Evolutionary conservation across 30 jellyfish, hydroid and myxozoan species (phyloP).

Genomic region (Sanderia malayensis): DNA sequence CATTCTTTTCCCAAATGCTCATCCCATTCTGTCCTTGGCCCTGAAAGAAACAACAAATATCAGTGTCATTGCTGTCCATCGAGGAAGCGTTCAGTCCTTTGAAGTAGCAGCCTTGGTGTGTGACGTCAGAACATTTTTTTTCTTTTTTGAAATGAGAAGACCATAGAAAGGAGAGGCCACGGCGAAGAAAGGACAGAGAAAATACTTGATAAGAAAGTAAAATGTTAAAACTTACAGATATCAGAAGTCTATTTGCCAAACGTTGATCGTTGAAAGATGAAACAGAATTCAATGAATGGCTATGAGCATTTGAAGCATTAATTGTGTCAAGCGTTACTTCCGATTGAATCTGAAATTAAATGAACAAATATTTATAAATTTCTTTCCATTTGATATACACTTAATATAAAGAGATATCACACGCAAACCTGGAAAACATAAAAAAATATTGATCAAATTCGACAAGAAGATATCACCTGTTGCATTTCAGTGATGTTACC

Average conservation of each 20-base stretch:
- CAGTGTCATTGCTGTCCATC: not conserved
- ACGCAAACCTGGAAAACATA: not conserved
- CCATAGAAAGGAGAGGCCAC: not conserved
- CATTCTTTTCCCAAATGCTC: constrained; percentile 70
- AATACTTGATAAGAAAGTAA: not conserved
- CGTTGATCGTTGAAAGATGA: constrained; percentile 7
- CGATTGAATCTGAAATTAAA: constrained; percentile 20
- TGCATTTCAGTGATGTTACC: not conserved
- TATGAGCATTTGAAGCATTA: constrained; percentile 27
- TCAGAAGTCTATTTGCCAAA: constrained; percentile 4
- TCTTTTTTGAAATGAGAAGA: not conserved
- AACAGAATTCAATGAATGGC: constrained; percentile 29
- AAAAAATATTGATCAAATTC: not conserved
- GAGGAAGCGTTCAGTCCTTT: not conserved
- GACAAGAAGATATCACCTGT: not conserved
- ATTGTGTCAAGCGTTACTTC: constrained; percentile 32
- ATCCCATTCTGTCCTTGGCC: constrained; percentile 75
- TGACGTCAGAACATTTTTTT: not conserved
- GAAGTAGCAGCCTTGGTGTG: not conserved
- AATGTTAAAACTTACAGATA: constrained; percentile 32
- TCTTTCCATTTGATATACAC: not conserved
- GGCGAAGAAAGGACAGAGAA: not conserved
- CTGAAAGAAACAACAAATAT: constrained; percentile 34
- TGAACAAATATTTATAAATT: not conserved
- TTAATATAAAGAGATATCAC: not conserved